A percentile compares a stretch with the other conserved stretches of the same genome.
phyloP scores from a whole-genome alignment of 2,113 vertebrate genomes.

The Ageneiosus marmoratus region DNA sequence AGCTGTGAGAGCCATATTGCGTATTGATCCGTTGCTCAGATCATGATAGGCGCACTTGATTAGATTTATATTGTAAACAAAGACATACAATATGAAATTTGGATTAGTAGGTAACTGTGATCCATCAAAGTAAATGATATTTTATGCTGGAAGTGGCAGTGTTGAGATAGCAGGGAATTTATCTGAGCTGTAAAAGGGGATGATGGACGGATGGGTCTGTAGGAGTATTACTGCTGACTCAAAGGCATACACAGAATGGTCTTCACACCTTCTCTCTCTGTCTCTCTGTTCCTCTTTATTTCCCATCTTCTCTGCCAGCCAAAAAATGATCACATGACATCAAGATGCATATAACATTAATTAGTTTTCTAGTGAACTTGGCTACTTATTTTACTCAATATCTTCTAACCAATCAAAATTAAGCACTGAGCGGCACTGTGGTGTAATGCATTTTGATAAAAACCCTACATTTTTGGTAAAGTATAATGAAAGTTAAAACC shows the following conservation, averaged over 20 bases:
- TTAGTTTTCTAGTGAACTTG: neutral
- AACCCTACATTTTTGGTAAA: neutral
- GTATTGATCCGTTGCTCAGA: conserved; percentile 80
- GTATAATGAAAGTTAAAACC: neutral
- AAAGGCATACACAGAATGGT: conserved; percentile 18
- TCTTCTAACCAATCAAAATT: neutral
- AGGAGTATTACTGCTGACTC: conserved; percentile 55
- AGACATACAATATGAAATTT: conserved; percentile 73
- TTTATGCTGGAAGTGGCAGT: conserved; percentile 64
- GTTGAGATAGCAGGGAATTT: conserved; percentile 69
- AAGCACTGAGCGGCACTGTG: neutral
- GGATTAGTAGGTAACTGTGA: conserved; percentile 75
- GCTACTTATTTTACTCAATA: neutral
- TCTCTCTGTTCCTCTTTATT: neutral
- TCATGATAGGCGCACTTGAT: conserved; percentile 76
- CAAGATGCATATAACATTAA: neutral
- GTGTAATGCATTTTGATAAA: neutral
- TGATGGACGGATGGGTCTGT: conserved; percentile 41
- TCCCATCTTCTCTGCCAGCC: neutral
- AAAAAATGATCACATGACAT: neutral
- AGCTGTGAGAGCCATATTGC: conserved; percentile 81
- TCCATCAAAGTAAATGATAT: conserved; percentile 76
- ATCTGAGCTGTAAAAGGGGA: conserved; percentile 57
- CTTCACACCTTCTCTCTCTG: neutral
- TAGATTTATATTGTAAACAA: conserved; percentile 87